Percentiles rank a stretch among this genome's conserved stretches.
These are phyloP conservation scores for Morus bassanus DNA, from an alignment of 2,797 vertebrate genomes.

Conservation along the genomic window DNA sequence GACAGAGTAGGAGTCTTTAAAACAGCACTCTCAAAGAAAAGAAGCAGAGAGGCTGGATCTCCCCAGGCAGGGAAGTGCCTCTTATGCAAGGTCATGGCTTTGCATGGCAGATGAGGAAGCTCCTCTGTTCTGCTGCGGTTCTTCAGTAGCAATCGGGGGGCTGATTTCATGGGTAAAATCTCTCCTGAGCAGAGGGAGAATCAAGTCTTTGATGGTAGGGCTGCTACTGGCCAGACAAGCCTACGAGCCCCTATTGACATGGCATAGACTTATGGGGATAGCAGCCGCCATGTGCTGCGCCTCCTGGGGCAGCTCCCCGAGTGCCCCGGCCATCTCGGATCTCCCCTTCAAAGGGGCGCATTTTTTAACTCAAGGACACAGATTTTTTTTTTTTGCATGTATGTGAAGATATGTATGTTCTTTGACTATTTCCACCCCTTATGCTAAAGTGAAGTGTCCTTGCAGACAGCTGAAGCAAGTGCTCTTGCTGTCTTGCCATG, in stretches of 20 bases:
- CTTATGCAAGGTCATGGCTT: not conserved
- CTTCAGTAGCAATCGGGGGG: not conserved
- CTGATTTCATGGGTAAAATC: not conserved
- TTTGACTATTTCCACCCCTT: not conserved
- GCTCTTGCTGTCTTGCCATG: not conserved
- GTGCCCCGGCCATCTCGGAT: not conserved
- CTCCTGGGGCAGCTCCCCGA: not conserved
- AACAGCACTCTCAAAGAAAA: not conserved
- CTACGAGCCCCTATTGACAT: fast-evolving
- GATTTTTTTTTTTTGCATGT: not conserved
- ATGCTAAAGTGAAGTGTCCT: too few species aligned
- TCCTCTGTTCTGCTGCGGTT: not conserved
- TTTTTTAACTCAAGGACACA: not conserved
- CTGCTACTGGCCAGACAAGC: not conserved
- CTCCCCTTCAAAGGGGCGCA: not conserved
- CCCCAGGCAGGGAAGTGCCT: not conserved
- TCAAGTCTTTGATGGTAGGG: not conserved
- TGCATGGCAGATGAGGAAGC: not conserved
- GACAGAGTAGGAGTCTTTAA: not conserved
- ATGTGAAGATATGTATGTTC: not conserved
- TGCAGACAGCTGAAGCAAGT: not conserved
- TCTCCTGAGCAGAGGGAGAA: not conserved
- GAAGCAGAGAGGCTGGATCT: not conserved
- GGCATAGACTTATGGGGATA: not conserved
- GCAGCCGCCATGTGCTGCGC: too few species aligned